A percentile compares a stretch with the other conserved stretches of the same genome.
Conservation (phyloP, 2,113 vertebrate species). For the Pipra filicauda region DNA sequence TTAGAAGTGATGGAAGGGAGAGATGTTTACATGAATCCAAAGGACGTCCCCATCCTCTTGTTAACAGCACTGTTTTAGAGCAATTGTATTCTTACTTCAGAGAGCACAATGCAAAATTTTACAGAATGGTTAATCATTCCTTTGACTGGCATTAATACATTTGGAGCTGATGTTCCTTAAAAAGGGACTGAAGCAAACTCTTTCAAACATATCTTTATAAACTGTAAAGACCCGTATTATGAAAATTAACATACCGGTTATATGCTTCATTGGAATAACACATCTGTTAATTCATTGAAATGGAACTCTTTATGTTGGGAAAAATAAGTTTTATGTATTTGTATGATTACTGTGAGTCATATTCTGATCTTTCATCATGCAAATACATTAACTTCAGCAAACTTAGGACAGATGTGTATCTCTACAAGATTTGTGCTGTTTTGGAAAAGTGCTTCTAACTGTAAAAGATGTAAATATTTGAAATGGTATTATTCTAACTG, state of each 20-base stretch:
- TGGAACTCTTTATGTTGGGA: background rate
- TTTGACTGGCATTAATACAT: slow-evolving; percentile 86
- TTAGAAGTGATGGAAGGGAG: slow-evolving; percentile 88
- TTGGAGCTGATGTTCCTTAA: background rate
- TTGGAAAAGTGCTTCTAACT: slow-evolving; percentile 5
- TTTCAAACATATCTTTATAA: slow-evolving; percentile 9
- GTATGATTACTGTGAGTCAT: background rate
- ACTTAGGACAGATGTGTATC: background rate
- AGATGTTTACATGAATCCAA: slow-evolving; percentile 93
- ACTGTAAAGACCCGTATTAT: background rate
- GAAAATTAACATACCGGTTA: background rate
- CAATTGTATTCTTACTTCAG: slow-evolving; percentile 87
- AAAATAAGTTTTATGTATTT: background rate
- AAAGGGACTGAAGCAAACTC: slow-evolving; percentile 11
- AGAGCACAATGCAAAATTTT: slow-evolving; percentile 91
- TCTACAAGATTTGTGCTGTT: background rate
- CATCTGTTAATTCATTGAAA: background rate
- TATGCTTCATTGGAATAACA: background rate
- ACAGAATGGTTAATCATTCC: slow-evolving; percentile 87
- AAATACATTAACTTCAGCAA: background rate
- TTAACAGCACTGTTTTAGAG: slow-evolving; percentile 86
- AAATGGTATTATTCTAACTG: slow-evolving; percentile 47
- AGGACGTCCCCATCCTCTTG: slow-evolving; percentile 87
- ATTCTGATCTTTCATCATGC: background rate
- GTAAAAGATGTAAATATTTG: slow-evolving; percentile 48